Conservation (phyloP, 2,797 vertebrate genomes). For the Microtus californicus region DNA sequence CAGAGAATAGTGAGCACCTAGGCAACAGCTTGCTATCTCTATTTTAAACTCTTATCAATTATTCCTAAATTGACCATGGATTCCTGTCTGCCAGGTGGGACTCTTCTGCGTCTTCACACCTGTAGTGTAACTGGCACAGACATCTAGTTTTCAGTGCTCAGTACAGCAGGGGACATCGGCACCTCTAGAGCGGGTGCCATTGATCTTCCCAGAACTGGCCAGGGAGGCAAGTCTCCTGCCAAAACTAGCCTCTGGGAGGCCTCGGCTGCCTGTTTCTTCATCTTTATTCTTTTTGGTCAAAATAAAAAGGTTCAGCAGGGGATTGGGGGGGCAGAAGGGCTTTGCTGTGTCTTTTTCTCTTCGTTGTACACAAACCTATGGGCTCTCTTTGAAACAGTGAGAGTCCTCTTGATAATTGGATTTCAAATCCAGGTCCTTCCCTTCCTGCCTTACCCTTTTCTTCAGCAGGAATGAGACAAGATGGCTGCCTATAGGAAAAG, state of each 20-base stretch:
- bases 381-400: not conserved
- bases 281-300: slow-evolving; percentile 34
- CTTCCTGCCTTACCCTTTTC: not conserved
- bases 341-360: not conserved
- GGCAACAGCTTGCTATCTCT: not conserved
- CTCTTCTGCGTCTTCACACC: not conserved
- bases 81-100: not conserved
- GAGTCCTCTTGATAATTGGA: not conserved
- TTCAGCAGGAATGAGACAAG: not conserved
- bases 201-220: slow-evolving; percentile 16
- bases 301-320: not conserved
- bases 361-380: not conserved
- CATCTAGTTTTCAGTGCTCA: not conserved
- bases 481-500: not conserved
- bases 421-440: not conserved
- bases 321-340: too few species aligned
- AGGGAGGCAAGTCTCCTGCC: slow-evolving; percentile 12
- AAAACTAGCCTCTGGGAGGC: not conserved
- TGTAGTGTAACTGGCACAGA: not conserved
- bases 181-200: not conserved
- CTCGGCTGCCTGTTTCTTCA: not conserved
- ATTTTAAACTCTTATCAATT: not conserved
- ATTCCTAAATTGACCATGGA: not conserved
- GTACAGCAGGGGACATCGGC: not conserved
- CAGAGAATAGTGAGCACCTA: not conserved